Base-by-base conservation (phyloP, 1,140 invertebrate genomes). In the Bombus difficillimus region DNA sequence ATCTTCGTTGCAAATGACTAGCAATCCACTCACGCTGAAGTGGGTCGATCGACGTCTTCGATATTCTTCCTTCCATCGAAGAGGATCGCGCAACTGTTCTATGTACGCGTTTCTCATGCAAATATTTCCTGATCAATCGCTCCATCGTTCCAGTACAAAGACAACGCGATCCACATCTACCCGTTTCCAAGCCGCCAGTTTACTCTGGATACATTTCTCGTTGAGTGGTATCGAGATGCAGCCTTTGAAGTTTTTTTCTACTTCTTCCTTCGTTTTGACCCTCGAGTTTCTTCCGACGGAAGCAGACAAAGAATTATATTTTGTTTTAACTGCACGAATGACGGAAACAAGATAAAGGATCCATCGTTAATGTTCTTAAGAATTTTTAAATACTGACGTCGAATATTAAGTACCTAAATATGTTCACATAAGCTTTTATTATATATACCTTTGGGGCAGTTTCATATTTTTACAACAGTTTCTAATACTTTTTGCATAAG, bases 51-150 rank as follows among this genome's bases (percentile, higher is more conserved):
- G 57, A 28, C 28, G 28, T 10, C 75, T 28, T 25, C 57, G 59
- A 78, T 34, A 66, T 74, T 53, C 41, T 73, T 73, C 10, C 3
- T 5, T 41, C n/a, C 8, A 22, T 57, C 6, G 32, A 68, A n/a
- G n/a, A 59, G 12, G 68, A 39, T 81, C 66, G 68, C 9, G 32
- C 47, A 43, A 57, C 25, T 64, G 34, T 15, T 37, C 47, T 9
- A 28, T 59, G 25, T 34, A 32, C 39, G 8, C 69, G 69, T 74
- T 43, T 64, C 53, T 39, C 80, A 74, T 82, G 80, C 69, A 82
- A 74, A 82, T 82, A 82, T 82, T 82, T 82, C 39, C 66, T 39
- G 80, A 82, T 82, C 80, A 74, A 82, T 82, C 59, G 59, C 3
- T 12, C 59, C 59, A 12, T 28, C 37, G 22, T 59, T n/a, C 39